Evolutionary conservation across 2,113 vertebrate genomes (phyloP).

Genomic region (Suricata suricatta): DNA sequence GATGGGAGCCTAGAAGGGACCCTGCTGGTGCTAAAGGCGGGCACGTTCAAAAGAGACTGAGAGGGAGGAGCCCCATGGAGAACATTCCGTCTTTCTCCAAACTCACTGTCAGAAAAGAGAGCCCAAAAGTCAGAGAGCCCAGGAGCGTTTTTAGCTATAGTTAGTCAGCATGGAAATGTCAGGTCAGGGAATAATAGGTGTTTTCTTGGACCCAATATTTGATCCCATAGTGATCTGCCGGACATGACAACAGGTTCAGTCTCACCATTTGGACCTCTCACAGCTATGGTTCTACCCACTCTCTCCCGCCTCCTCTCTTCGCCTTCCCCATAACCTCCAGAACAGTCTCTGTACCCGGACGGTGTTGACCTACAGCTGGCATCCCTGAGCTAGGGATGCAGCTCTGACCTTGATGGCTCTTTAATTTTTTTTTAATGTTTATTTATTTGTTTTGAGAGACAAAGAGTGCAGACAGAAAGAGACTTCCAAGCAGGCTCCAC

Average conservation of each 20-base stretch:
- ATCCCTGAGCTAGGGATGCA: neutral
- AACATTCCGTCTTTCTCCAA: neutral
- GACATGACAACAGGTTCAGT: neutral
- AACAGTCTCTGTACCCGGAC: neutral
- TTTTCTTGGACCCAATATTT: neutral
- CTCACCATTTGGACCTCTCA: neutral
- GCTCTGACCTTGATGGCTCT: neutral
- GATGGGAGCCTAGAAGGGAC: neutral
- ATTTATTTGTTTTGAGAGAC: too few relatives aligned
- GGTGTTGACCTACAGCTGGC: neutral
- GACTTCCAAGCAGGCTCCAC: too few relatives aligned
- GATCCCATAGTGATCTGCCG: neutral
- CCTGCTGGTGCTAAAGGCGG: accelerated
- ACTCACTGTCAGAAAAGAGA: neutral
- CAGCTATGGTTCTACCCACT: neutral
- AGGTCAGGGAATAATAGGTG: neutral
- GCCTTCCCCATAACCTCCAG: neutral
- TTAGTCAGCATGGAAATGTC: neutral
- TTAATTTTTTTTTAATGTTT: too few relatives aligned
- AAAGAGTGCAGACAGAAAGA: too few relatives aligned
- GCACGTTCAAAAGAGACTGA: neutral
- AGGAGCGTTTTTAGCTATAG: neutral
- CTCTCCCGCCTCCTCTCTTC: neutral
- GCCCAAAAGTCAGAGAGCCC: neutral
- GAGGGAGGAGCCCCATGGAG: neutral